These are phyloP conservation scores for Tetragonisca angustula DNA, from an alignment of 2,888 invertebrate genomes.

Conservation along the genomic window DNA sequence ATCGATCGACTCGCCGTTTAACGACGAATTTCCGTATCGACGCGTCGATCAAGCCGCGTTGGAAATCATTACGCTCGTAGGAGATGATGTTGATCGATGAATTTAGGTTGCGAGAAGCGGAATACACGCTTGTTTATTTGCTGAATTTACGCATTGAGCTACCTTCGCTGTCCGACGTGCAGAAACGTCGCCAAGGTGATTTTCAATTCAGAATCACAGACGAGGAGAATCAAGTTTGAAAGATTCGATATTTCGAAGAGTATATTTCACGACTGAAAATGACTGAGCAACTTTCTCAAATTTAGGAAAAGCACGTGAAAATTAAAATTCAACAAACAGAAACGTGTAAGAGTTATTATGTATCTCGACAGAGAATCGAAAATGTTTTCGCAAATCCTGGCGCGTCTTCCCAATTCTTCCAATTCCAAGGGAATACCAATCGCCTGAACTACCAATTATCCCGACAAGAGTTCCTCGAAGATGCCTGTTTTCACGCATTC, in stretches of 20 bases:
- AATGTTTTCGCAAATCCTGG: neutral
- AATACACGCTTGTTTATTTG: neutral
- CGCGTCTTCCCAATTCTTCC: neutral
- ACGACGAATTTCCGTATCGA: neutral
- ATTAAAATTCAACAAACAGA: neutral
- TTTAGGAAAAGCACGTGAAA: too few relatives aligned
- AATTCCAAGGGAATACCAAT: neutral
- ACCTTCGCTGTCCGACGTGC: neutral
- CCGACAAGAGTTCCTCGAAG: neutral
- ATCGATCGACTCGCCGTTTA: neutral
- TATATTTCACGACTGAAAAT: too few relatives aligned
- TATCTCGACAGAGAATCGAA: neutral
- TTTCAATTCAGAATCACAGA: neutral
- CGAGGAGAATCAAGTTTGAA: neutral
- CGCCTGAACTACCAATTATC: neutral
- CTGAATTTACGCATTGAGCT: neutral
- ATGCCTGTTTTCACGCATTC: neutral
- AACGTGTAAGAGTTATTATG: neutral
- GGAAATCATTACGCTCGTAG: neutral
- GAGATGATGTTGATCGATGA: constrained; percentile 2
- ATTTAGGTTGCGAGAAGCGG: neutral
- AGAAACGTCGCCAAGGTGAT: neutral
- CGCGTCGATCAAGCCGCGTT: neutral
- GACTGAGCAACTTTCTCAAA: too few relatives aligned
- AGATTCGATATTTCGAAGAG: too few relatives aligned